A percentile compares a stretch with the other conserved stretches of the same genome.
Conservation (phyloP, 2,888 invertebrate genomes). For the Cantharis nigra region DNA sequence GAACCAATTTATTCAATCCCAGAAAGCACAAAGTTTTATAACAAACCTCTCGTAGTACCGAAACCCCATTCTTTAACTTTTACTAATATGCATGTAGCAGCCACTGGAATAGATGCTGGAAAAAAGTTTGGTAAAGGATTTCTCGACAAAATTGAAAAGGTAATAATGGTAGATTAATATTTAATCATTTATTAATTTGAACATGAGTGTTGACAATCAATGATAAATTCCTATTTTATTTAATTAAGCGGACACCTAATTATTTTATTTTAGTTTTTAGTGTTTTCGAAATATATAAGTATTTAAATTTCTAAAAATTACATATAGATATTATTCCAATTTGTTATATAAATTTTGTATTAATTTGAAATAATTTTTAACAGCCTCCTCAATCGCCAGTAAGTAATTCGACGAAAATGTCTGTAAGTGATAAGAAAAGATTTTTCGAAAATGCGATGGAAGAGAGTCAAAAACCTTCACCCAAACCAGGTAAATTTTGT, state of each 20-base stretch:
- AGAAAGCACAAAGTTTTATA: neutral
- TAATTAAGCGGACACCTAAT: neutral
- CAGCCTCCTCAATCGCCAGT: slow-evolving; percentile 69
- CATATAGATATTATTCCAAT: neutral
- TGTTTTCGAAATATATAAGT: neutral
- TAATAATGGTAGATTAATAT: slow-evolving; percentile 6
- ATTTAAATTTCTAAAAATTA: neutral
- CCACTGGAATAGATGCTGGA: slow-evolving; percentile 10
- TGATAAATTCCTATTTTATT: neutral
- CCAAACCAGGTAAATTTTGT: slow-evolving; percentile 58
- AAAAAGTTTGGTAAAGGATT: slow-evolving; percentile 8
- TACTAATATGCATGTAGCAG: slow-evolving; percentile 38
- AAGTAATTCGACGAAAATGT: slow-evolving; percentile 77
- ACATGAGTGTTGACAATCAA: neutral
- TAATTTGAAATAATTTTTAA: slow-evolving; percentile 15
- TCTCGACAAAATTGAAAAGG: slow-evolving; percentile 11
- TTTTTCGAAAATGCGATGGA: slow-evolving; percentile 97
- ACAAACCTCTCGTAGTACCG: slow-evolving; percentile 7
- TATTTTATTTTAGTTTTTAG: neutral
- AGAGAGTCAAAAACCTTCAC: slow-evolving; percentile 83
- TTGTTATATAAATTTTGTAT: neutral
- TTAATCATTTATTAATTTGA: neutral
- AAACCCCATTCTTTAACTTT: slow-evolving; percentile 36
- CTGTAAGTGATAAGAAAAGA: slow-evolving; percentile 91
- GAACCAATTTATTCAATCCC: slow-evolving; percentile 14